These are phyloP conservation scores for Therioaphis trifolii DNA, from an alignment of 2,888 invertebrate species.

Conservation along the genomic window DNA sequence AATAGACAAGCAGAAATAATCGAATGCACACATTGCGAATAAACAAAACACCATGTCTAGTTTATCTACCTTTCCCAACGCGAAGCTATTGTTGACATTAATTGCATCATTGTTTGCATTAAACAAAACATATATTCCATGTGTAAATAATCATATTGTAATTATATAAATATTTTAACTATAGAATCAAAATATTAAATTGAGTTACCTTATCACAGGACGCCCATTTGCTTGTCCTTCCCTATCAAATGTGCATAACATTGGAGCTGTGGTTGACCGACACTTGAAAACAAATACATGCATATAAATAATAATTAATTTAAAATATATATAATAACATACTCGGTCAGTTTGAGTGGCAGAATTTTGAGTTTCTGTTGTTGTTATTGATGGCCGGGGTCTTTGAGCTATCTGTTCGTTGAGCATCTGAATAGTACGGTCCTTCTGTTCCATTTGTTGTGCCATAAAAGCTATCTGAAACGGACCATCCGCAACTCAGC, in stretches of 20 bases:
- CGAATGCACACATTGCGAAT: constrained; percentile 72
- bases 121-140: constrained; percentile 44
- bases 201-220: constrained; percentile 59
- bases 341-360: constrained; percentile 91
- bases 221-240: constrained; percentile 55
- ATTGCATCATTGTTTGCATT: constrained; percentile 53
- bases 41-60: constrained; percentile 78
- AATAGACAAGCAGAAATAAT: constrained; percentile 68
- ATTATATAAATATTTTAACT: constrained; percentile 55
- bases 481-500: constrained; percentile 60
- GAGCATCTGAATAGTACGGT: constrained; percentile 82
- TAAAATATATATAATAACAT: constrained; percentile 66
- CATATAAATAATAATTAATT: not conserved
- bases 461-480: constrained; percentile 68
- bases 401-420: constrained; percentile 77
- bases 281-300: constrained; percentile 35
- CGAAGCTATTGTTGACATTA: constrained; percentile 71
- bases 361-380: constrained; percentile 73
- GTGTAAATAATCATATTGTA: constrained; percentile 27
- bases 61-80: constrained; percentile 86
- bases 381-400: constrained; percentile 40
- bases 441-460: constrained; percentile 88
- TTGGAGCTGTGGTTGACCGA: constrained; percentile 58
- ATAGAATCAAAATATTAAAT: not conserved
- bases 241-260: constrained; percentile 63